Evolutionary conservation across 2,797 vertebrate species (phyloP), one percentile per base, ranked within the genome.

Genomic region (Pseudochromis fuscus): DNA sequence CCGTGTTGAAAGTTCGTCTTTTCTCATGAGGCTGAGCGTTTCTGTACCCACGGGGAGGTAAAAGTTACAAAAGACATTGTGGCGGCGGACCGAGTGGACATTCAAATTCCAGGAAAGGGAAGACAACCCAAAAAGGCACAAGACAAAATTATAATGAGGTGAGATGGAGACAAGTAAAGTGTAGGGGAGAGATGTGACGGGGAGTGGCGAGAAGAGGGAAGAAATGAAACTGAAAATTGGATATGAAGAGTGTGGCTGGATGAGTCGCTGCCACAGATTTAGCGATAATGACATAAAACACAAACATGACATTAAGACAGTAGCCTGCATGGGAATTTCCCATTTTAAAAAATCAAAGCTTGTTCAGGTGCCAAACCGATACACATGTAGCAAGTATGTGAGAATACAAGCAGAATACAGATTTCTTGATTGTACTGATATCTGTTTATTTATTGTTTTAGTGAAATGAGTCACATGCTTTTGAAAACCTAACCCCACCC

Each of bases 1-100:
- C 37, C 23, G 58, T 63, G 55, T 82, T 42, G 59, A 81, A 76
- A 71, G 74, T 78, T 80, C 68, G 78, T 52, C 21, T 68, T 83
- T 89, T 85, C 85, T 88, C 83, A 83, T 81, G 74, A 69, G 61
- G 71, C 23, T 40, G 45, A 67, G 53, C 30, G 31, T 71, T 82
- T 83, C 65, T 49, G 28, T 65, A 82, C 70, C 73, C 80, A 73
- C 24, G 19, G 62, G 62, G 50, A 69, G 82, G 75, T 51, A 83
- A 69, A 77, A 44, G 51, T 67, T 25, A 18, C 15, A 49, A 30
- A 82, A 61, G 61, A 30, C 16, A 64, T n/a, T 12, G 19, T 13
- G 4, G 42, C 15, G 4, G 42, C 12, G 51, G 65, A 63, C 24
- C 21, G 31, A 71, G 28, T 53, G 65, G 66, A 82, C 70, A 53